A percentile compares a stretch with the other conserved stretches of the same genome.
Evolutionary conservation across 2,888 invertebrate genomes (phyloP).

Genomic region (Stictocephala bisonia): DNA sequence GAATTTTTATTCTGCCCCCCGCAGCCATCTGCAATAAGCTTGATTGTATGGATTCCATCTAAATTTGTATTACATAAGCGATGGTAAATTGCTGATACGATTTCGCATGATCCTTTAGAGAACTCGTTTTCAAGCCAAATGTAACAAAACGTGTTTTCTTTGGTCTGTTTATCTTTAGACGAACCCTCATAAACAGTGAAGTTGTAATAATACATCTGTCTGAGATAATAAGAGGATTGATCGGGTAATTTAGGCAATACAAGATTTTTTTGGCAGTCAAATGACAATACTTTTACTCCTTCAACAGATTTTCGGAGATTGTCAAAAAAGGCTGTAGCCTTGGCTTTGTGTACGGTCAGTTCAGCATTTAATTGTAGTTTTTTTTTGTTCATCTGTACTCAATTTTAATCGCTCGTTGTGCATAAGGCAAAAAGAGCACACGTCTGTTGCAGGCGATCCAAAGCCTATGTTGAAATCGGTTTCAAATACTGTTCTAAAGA

Average conservation of each 20-base stretch:
- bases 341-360: slow-evolving; percentile 31
- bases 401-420: slow-evolving; percentile 40
- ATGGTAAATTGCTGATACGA: slow-evolving; percentile 59
- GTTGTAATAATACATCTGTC: slow-evolving; percentile 62
- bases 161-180: slow-evolving; percentile 57
- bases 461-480: slow-evolving; percentile 42
- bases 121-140: slow-evolving; percentile 60
- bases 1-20: slow-evolving; percentile 38
- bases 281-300: slow-evolving; percentile 51
- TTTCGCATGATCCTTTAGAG: slow-evolving; percentile 60
- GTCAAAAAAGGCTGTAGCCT: slow-evolving; percentile 24
- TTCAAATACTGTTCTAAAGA: slow-evolving; percentile 36
- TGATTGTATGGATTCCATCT: slow-evolving; percentile 25
- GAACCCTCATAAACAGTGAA: slow-evolving; percentile 61
- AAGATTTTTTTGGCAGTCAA: slow-evolving; percentile 62
- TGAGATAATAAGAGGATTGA: slow-evolving; percentile 61
- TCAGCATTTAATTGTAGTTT: slow-evolving; percentile 31
- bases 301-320: not conserved
- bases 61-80: slow-evolving; percentile 33
- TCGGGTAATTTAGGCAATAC: slow-evolving; percentile 61
- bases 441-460: slow-evolving; percentile 44
- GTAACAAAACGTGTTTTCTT: slow-evolving; percentile 58
- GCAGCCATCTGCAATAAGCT: slow-evolving; percentile 46
- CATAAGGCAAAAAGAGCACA: slow-evolving; percentile 35
- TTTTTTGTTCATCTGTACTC: slow-evolving; percentile 28